phyloP scores from a whole-genome alignment of 2,888 invertebrate species.

The Orchesella flavescens region DNA sequence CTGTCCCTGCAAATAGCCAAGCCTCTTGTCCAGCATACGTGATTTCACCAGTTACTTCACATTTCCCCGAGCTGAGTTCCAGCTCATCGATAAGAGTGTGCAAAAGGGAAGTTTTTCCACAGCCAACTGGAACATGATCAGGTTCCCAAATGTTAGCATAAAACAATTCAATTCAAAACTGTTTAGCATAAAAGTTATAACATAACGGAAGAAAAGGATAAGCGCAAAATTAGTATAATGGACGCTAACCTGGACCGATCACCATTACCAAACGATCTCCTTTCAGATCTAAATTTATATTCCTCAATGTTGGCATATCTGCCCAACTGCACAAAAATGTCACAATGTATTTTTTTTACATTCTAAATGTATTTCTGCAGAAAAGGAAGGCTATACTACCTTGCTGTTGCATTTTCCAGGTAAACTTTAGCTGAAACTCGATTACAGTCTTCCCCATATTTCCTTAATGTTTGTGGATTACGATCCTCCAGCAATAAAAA shows the following conservation, averaged over 20 bases:
- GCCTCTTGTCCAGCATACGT: slow-evolving; percentile 66
- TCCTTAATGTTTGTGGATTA: neutral
- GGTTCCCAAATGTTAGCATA: no score
- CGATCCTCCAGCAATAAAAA: slow-evolving; percentile 58
- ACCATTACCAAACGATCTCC: slow-evolving; percentile 78
- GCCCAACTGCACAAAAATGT: slow-evolving; percentile 55
- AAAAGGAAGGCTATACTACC: neutral
- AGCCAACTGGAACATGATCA: no score
- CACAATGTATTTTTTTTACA: neutral
- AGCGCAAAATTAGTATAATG: no score
- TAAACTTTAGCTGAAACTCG: no score
- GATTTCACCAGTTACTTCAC: slow-evolving; percentile 54
- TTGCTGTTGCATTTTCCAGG: no score
- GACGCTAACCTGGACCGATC: slow-evolving; percentile 62
- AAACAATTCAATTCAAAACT: no score
- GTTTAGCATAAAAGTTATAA: no score
- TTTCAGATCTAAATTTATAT: slow-evolving; percentile 80
- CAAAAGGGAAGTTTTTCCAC: slow-evolving; percentile 69
- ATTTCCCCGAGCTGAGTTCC: slow-evolving; percentile 55
- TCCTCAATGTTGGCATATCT: slow-evolving; percentile 77
- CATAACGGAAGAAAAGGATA: no score
- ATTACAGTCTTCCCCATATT: no score
- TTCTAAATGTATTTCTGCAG: neutral
- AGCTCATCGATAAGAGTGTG: slow-evolving; percentile 65
- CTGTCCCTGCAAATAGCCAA: slow-evolving; percentile 66